phyloP scores from a whole-genome alignment of 2,113 vertebrate species.

The Gnathonemus echidnorhynchus region DNA sequence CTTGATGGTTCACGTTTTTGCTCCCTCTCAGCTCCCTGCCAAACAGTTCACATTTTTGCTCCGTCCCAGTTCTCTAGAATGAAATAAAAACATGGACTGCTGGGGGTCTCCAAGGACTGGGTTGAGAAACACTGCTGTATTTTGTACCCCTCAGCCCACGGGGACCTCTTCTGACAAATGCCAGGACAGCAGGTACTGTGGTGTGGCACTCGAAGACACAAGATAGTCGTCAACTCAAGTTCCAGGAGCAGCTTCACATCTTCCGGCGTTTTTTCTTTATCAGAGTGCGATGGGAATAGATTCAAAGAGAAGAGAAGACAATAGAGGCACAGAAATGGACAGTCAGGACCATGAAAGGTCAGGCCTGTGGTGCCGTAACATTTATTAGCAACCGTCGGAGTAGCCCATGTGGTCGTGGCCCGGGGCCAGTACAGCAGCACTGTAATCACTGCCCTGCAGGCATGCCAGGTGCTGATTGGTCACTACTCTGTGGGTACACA shows the following conservation, averaged over 20 bases:
- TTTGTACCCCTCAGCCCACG: background rate
- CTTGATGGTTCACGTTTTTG: background rate
- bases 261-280: background rate
- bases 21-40: background rate
- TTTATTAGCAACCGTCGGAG: background rate
- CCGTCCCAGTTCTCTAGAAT: background rate
- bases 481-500: background rate
- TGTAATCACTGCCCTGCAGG: constrained; percentile 15
- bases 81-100: background rate
- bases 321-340: background rate
- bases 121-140: background rate
- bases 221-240: background rate
- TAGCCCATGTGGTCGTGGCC: background rate
- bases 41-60: background rate
- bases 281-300: background rate
- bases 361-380: background rate
- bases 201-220: background rate
- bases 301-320: background rate
- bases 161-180: background rate
- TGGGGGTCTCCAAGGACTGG: background rate
- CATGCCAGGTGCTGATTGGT: background rate
- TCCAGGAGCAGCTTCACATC: background rate
- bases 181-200: background rate
- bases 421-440: background rate
- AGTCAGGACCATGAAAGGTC: background rate